These are phyloP conservation scores for Phyllotreta striolata DNA, from an alignment of 2,888 invertebrate genomes.

Conservation along the genomic window DNA sequence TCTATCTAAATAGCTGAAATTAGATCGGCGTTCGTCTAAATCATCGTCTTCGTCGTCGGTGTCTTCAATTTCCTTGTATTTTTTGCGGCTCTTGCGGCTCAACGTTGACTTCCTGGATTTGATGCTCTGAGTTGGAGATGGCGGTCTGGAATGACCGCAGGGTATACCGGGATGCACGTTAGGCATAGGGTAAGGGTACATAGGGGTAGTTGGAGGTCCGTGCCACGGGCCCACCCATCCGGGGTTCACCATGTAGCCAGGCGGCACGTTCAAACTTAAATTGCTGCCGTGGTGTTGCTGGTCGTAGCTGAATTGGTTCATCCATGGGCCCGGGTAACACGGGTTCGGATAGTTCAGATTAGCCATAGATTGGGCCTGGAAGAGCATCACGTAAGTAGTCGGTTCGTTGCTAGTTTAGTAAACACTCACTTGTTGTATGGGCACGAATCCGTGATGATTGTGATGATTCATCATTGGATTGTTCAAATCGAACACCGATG, in stretches of 20 bases:
- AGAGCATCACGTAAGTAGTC: constrained; percentile 21
- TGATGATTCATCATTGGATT: constrained; percentile 50
- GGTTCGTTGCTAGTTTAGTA: background rate
- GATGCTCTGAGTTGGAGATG: constrained; percentile 73
- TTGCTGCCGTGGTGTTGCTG: constrained; percentile 64
- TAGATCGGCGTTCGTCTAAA: constrained; percentile 52
- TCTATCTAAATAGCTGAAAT: constrained; percentile 53
- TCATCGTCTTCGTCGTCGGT: constrained; percentile 60
- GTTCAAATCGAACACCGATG: constrained; percentile 67
- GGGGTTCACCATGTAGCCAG: constrained; percentile 57
- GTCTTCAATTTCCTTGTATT: constrained; percentile 62
- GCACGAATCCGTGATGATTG: constrained; percentile 55
- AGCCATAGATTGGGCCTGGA: constrained; percentile 76
- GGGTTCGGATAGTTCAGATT: constrained; percentile 70
- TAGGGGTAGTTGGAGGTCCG: constrained; percentile 56
- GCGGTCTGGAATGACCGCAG: constrained; percentile 70
- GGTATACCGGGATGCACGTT: constrained; percentile 66
- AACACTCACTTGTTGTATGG: constrained; percentile 68
- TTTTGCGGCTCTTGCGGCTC: constrained; percentile 64
- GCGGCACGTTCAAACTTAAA: constrained; percentile 64
- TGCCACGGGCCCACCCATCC: constrained; percentile 63
- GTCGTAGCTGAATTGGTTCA: constrained; percentile 56
- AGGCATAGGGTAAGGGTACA: constrained; percentile 57
- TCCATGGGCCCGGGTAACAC: constrained; percentile 61
- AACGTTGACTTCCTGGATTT: constrained; percentile 75